phyloP scores from a whole-genome alignment of 2,888 invertebrate species.

The Eucera pruinosa region DNA sequence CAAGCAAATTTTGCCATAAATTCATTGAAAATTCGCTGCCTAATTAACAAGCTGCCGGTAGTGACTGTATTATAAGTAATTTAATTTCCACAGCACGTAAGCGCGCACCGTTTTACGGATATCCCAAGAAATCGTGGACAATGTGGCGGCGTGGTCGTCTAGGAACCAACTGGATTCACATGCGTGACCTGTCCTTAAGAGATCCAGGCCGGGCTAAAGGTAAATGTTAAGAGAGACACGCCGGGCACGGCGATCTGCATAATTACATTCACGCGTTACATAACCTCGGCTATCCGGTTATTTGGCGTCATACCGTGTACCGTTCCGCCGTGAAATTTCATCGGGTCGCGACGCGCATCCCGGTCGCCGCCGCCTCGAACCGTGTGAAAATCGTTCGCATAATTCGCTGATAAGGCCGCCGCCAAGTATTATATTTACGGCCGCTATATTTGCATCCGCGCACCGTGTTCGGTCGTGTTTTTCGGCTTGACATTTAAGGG shows the following conservation, averaged over 20 bases:
- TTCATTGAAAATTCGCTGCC: no score
- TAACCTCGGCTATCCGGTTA: slow-evolving; percentile 74
- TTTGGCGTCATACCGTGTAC: slow-evolving; percentile 61
- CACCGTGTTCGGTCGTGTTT: not conserved
- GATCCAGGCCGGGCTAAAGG: slow-evolving; percentile 74
- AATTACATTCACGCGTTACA: slow-evolving; percentile 77
- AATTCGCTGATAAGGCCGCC: slow-evolving; percentile 40
- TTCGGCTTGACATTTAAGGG: not conserved
- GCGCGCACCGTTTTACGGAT: not conserved
- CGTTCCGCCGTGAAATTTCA: slow-evolving; percentile 62
- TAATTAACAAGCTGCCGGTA: no score
- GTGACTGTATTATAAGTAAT: no score
- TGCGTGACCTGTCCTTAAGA: slow-evolving; percentile 70
- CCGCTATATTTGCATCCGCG: not conserved
- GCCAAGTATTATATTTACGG: slow-evolving; percentile 18
- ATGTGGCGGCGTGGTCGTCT: slow-evolving; percentile 27
- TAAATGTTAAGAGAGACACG: slow-evolving; percentile 75
- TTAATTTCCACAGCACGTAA: no score
- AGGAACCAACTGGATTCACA: slow-evolving; percentile 63
- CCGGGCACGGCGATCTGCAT: slow-evolving; percentile 72
- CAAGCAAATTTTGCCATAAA: no score
- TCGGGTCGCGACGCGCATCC: slow-evolving; percentile 49
- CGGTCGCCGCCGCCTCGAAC: slow-evolving; percentile 25
- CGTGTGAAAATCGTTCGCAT: slow-evolving; percentile 59
- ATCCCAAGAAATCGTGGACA: slow-evolving; percentile 21